A percentile compares a stretch with the other conserved stretches of the same genome.
Conservation (phyloP, 2,888 invertebrate species). For the Cactoblastis cactorum region DNA sequence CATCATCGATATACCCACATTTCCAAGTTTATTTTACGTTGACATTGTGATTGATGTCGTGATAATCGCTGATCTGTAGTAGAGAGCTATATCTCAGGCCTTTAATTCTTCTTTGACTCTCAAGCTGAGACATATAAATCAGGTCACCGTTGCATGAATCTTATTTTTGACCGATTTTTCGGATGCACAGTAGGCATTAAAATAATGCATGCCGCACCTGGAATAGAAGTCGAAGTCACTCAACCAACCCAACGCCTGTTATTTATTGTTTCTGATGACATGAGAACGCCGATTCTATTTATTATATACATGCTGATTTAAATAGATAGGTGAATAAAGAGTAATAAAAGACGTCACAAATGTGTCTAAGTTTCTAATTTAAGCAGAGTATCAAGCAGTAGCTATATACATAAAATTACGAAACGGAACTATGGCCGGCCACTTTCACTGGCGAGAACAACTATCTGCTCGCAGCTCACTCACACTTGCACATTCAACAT, state of each 20-base stretch:
- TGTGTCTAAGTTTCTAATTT: conserved; percentile 9
- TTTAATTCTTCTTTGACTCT: conserved; percentile 3
- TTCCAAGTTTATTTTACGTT: not conserved
- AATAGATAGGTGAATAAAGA: not conserved
- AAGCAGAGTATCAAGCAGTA: conserved; percentile 24
- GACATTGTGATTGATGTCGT: conserved; percentile 8
- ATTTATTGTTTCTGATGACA: not conserved
- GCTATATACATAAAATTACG: conserved; percentile 46
- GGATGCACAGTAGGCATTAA: conserved; percentile 1
- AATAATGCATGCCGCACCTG: conserved; percentile 14
- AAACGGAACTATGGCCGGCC: conserved; percentile 61
- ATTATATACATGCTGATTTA: no score
- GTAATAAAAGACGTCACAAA: not conserved
- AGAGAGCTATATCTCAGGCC: conserved; percentile 3
- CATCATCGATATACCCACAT: conserved; percentile 11
- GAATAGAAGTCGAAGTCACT: conserved; percentile 13
- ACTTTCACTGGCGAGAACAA: conserved; percentile 71
- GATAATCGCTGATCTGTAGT: conserved; percentile 10
- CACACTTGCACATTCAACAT: conserved; percentile 39
- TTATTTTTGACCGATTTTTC: conserved; percentile 5
- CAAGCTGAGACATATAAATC: not conserved
- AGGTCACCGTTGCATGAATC: conserved; percentile 4
- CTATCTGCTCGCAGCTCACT: conserved; percentile 56
- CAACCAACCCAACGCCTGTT: not conserved
- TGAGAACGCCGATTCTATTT: no score